Conservation (phyloP, 2,797 vertebrate species). For the Sandelia bainsii region DNA sequence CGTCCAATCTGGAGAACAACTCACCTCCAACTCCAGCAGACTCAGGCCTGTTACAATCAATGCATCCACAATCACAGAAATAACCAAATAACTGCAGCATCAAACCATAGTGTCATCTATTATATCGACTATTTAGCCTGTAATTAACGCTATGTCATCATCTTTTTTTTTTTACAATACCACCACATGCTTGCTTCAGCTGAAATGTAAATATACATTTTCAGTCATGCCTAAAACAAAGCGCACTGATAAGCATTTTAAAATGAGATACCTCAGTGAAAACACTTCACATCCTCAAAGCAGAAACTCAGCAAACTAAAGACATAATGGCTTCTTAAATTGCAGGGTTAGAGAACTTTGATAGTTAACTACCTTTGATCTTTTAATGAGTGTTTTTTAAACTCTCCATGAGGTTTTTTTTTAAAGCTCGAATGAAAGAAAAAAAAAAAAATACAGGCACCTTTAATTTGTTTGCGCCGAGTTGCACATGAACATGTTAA, state of each 20-base stretch:
- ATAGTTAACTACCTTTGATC: constrained; percentile 80
- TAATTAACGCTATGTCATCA: not conserved
- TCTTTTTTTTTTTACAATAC: not conserved
- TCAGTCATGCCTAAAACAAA: constrained; percentile 23
- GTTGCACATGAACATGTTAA: constrained; percentile 23
- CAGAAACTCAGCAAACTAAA: constrained; percentile 36
- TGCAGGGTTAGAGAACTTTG: constrained; percentile 65
- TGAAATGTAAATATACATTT: constrained; percentile 10
- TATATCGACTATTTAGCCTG: not conserved
- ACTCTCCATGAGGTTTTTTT: constrained; percentile 54
- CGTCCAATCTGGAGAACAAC: constrained; percentile 19
- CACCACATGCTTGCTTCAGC: not conserved
- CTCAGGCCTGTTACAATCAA: constrained; percentile 38
- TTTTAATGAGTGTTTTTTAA: constrained; percentile 78
- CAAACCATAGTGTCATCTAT: constrained; percentile 2
- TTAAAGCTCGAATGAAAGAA: constrained; percentile 42
- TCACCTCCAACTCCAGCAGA: constrained; percentile 15
- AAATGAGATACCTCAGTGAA: constrained; percentile 31
- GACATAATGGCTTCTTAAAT: constrained; percentile 63
- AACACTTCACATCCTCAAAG: constrained; percentile 50
- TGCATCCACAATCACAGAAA: constrained; percentile 11
- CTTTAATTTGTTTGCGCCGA: constrained; percentile 40
- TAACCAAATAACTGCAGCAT: not conserved
- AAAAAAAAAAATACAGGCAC: constrained; percentile 2
- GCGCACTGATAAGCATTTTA: constrained; percentile 31